Percentiles rank a stretch among this genome's conserved stretches.
Evolutionary conservation across 1,140 invertebrate species (phyloP).

Genomic region (Marisa cornuarietis): DNA sequence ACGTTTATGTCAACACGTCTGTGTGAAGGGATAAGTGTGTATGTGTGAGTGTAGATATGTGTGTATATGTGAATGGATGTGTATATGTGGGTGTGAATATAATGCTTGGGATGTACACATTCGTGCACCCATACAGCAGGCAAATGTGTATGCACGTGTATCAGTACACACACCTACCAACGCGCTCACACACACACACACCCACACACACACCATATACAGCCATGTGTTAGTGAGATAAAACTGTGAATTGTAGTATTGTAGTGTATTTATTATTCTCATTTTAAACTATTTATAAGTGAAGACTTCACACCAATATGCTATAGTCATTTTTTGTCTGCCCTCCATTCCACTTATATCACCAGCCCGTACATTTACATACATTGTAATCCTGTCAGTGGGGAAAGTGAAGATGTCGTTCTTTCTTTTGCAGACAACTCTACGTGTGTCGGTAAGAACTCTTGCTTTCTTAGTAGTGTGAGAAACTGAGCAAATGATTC

Average conservation of each 20-base stretch:
- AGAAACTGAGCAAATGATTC: not conserved
- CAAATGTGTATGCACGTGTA: not conserved
- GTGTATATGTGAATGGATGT: not conserved
- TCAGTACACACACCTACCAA: not conserved
- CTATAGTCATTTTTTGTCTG: not conserved
- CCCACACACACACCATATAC: not conserved
- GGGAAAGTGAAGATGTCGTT: too few species aligned
- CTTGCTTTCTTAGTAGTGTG: not conserved
- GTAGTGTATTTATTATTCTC: not conserved
- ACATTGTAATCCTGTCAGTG: not conserved
- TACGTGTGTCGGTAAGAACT: not conserved
- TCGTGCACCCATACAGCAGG: not conserved
- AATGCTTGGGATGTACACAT: not conserved
- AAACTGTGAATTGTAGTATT: not conserved
- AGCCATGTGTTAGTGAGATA: not conserved
- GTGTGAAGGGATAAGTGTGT: too few species aligned
- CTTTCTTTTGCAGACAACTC: too few species aligned
- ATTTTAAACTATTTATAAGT: not conserved
- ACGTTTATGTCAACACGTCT: too few species aligned
- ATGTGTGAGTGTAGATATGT: not conserved
- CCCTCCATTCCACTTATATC: slow-evolving; percentile 2
- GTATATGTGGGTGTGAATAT: not conserved
- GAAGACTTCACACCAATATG: not conserved
- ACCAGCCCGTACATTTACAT: not conserved
- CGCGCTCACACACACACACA: not conserved